Evolutionary conservation across 1,140 invertebrate genomes (phyloP), one percentile per base, ranked within the genome.

Genomic region (Cyphomyrmex costatus): DNA sequence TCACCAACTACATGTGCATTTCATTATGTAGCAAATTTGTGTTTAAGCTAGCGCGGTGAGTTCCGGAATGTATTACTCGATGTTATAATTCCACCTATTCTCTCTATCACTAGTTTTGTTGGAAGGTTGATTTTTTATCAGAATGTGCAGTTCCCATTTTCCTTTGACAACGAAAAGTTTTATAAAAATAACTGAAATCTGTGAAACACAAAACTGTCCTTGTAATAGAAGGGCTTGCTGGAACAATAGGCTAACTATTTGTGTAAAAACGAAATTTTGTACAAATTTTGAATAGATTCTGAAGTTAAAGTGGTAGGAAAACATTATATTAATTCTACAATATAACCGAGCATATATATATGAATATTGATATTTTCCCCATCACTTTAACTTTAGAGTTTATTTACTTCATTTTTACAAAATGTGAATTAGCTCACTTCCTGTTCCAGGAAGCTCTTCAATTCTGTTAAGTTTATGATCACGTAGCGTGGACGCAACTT

Each of bases 31-130:
- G 10, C 36, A 71, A 82, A 82, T 71, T 82, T 71, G 24, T 51
- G 79, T 58, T 82, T 82, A 82, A 82, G 66, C 51, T 66, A n/a
- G 27, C n/a, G n/a, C 42, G 8, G 7, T 33, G 46, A 73, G 66
- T 56, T 60, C 21, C 21, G 24, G 21, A 71, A 73, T 58, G 33
- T 30, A 71, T 78, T 78, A 66, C 46, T 12, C 76, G 33, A 8
- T 21, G 65, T 65, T 68, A 79, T 68, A 82, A 82, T 60, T 58
- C 19, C 12, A 21, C 51, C 30, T 56, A 56, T 12, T 27, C 49
- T 73, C 19, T 14, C n/a, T 33, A 2, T 21, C 51, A 27, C 53
- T 56, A 56, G n/a, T 27, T 63, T 19, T n/a, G 27, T 27, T 12
- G 42, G 12, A 27, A 63, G 16, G 56, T 6, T 30, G 33, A 53